phyloP scores from a whole-genome alignment of 2,113 vertebrate genomes.

The Arizona elegans region DNA sequence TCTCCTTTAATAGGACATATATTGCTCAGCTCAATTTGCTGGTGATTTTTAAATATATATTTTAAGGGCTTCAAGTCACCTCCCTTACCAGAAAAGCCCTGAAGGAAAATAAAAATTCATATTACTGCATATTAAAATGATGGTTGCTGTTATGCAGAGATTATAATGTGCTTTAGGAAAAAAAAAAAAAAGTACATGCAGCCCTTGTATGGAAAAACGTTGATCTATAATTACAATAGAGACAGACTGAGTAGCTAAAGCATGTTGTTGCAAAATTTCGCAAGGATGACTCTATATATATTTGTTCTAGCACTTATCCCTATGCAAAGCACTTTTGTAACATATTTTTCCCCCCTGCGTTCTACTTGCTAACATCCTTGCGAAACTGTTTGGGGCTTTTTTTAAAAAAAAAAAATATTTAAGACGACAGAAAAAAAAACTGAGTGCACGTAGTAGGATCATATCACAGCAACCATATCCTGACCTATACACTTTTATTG shows the following conservation, averaged over 20 bases:
- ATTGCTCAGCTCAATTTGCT: constrained; percentile 8
- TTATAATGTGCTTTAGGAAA: background rate
- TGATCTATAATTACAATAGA: background rate
- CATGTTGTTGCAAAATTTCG: background rate
- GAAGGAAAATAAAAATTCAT: constrained; percentile 8
- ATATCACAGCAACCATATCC: too few relatives aligned
- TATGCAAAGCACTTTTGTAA: background rate
- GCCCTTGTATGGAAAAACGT: background rate
- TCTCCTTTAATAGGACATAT: background rate
- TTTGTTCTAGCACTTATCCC: background rate
- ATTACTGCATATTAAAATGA: constrained; percentile 16
- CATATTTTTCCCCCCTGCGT: background rate
- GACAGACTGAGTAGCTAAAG: background rate
- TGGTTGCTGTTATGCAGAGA: background rate
- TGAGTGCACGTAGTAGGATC: background rate
- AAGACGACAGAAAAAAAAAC: background rate
- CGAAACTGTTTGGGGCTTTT: background rate
- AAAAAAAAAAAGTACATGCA: background rate
- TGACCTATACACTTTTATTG: background rate
- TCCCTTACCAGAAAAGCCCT: background rate
- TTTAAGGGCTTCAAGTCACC: constrained; percentile 1
- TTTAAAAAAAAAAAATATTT: too few relatives aligned
- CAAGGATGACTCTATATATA: background rate
- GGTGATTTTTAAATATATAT: constrained; percentile 1
- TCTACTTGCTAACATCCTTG: background rate